Evolutionary conservation across 2,797 vertebrate species (phyloP).

Genomic region (Microctenopoma stevenorrisi): DNA sequence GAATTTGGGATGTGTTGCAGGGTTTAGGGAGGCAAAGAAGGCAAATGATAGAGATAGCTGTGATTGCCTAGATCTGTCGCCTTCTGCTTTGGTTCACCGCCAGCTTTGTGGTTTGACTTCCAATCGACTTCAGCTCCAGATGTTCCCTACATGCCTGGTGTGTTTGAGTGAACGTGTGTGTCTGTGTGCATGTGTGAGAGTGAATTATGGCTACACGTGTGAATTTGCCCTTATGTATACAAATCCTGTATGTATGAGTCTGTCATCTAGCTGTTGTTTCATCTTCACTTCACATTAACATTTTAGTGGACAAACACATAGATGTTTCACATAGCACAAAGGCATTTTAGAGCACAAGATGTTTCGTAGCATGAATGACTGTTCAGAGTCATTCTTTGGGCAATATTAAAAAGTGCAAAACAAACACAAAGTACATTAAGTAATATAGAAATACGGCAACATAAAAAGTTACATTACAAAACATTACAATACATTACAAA

Average conservation of each 20-base stretch:
- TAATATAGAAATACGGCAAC: not conserved
- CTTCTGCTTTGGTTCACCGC: slow-evolving; percentile 66
- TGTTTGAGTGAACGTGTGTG: slow-evolving; percentile 38
- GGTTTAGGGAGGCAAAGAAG: slow-evolving; percentile 31
- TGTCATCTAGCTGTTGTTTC: slow-evolving; percentile 6
- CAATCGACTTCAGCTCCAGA: slow-evolving; percentile 80
- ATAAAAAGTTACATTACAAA: slow-evolving; percentile 2
- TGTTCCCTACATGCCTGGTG: slow-evolving; percentile 71
- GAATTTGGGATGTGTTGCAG: slow-evolving; percentile 45
- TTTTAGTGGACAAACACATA: not conserved
- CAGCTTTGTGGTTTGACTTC: slow-evolving; percentile 77
- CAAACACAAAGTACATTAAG: not conserved
- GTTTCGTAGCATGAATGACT: not conserved
- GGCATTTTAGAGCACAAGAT: not conserved
- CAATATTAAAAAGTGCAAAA: slow-evolving; percentile 1
- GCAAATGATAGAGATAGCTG: slow-evolving; percentile 54
- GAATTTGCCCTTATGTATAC: slow-evolving; percentile 30
- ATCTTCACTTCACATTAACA: slow-evolving; percentile 28
- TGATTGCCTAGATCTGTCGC: slow-evolving; percentile 66
- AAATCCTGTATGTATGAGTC: slow-evolving; percentile 1
- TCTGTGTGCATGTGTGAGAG: slow-evolving; percentile 15
- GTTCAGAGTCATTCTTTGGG: slow-evolving; percentile 3
- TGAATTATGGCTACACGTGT: slow-evolving; percentile 18
- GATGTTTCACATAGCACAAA: slow-evolving; percentile 3
- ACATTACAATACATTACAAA: not conserved